These are phyloP conservation scores for Mamestra configurata DNA, from an alignment of 1,140 invertebrate genomes.

Conservation along the genomic window DNA sequence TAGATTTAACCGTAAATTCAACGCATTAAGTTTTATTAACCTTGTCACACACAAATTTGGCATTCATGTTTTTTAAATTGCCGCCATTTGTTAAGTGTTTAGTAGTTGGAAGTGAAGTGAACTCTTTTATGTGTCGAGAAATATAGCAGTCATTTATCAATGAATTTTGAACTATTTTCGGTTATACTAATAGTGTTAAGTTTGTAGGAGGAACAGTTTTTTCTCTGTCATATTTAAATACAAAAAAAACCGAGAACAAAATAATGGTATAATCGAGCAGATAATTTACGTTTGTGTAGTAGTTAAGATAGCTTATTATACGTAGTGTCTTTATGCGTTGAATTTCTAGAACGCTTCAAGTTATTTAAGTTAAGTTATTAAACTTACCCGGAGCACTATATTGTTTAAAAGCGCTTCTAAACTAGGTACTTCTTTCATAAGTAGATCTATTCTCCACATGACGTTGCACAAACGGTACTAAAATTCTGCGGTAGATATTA, in stretches of 20 bases:
- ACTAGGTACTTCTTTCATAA: background rate
- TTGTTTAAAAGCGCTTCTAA: background rate
- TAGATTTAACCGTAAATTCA: constrained; percentile 44
- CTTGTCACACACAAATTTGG: constrained; percentile 49
- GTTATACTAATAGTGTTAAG: background rate
- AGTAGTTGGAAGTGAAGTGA: constrained; percentile 43
- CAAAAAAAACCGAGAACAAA: background rate
- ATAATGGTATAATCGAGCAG: background rate
- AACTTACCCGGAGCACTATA: constrained; percentile 6
- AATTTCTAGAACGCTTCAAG: background rate
- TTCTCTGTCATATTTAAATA: background rate
- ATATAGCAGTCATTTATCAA: constrained; percentile 37
- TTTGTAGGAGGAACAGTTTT: background rate
- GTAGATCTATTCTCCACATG: background rate
- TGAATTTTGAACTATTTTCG: constrained; percentile 1
- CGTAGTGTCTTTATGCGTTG: background rate
- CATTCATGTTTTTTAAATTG: constrained; percentile 48
- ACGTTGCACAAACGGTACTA: background rate
- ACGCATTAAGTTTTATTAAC: constrained; percentile 44
- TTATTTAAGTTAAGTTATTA: constrained; percentile 22
- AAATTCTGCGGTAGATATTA: background rate
- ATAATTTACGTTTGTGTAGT: background rate
- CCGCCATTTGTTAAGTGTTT: constrained; percentile 51
- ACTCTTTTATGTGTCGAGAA: constrained; percentile 19
- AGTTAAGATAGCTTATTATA: background rate